These are phyloP conservation scores for Ischnus inquisitorius DNA, from an alignment of 2,888 invertebrate genomes.

Conservation along the genomic window DNA sequence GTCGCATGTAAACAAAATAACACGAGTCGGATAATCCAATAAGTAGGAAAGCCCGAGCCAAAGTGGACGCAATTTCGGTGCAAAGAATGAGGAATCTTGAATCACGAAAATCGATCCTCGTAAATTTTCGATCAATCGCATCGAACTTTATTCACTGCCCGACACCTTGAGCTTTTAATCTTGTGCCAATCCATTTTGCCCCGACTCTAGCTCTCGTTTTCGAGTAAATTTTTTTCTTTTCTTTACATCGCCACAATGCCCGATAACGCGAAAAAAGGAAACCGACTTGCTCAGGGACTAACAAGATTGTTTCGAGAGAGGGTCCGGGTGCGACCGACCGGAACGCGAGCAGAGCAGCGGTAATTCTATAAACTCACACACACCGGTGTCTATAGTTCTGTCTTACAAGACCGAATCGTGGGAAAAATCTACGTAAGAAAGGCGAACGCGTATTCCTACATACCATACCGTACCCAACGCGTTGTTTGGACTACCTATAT, in stretches of 20 bases:
- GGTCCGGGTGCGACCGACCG: conserved; percentile 60
- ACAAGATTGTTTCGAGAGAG: conserved; percentile 45
- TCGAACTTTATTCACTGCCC: too few relatives aligned
- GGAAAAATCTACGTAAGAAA: conserved; percentile 66
- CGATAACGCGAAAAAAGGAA: conserved; percentile 34
- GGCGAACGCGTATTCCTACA: conserved; percentile 27
- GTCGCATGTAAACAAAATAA: neutral
- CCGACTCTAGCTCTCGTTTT: too few relatives aligned
- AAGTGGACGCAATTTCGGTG: too few relatives aligned
- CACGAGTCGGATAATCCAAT: too few relatives aligned
- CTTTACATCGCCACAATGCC: neutral
- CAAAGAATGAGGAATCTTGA: too few relatives aligned
- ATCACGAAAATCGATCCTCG: too few relatives aligned
- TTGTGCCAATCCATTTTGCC: too few relatives aligned
- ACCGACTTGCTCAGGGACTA: conserved; percentile 48
- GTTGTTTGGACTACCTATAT: conserved; percentile 37
- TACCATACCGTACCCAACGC: neutral
- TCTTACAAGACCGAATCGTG: conserved; percentile 61
- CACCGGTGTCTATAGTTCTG: conserved; percentile 22
- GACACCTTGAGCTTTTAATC: too few relatives aligned
- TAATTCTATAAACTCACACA: neutral
- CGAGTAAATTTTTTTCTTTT: neutral
- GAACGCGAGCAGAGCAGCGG: conserved; percentile 54
- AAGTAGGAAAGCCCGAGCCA: too few relatives aligned
- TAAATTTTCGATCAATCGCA: too few relatives aligned